phyloP scores from a whole-genome alignment of 2,113 vertebrate genomes.

The Larimichthys polyactis region DNA sequence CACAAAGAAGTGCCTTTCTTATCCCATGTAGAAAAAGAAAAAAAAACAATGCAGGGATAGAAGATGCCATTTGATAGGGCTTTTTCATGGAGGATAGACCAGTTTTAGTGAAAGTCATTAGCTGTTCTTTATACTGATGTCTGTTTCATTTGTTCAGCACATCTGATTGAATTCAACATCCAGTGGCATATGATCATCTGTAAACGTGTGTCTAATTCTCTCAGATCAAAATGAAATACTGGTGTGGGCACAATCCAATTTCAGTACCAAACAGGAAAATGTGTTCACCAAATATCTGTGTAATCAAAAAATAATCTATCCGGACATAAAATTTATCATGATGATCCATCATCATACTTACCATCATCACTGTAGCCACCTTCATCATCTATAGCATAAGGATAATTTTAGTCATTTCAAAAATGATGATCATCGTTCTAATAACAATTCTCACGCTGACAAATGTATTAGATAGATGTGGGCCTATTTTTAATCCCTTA shows the following conservation, averaged over 20 bases:
- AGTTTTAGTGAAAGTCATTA: background rate
- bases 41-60: background rate
- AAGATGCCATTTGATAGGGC: background rate
- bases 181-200: background rate
- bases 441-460: background rate
- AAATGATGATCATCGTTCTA: background rate
- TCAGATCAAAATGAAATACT: background rate
- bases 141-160: conserved; percentile 17
- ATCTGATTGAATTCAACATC: background rate
- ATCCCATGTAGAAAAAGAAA: background rate
- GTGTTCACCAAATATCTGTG: background rate
- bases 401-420: background rate
- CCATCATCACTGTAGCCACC: background rate
- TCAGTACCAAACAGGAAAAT: conserved; percentile 3
- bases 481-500: conserved; percentile 21
- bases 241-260: background rate
- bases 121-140: background rate
- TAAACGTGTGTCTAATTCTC: background rate
- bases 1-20: background rate
- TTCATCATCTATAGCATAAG: background rate
- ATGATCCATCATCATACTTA: conserved; percentile 1
- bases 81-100: background rate
- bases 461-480: background rate
- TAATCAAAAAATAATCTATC: background rate
- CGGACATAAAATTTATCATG: background rate